These are phyloP conservation scores for Scarus forsteni DNA, from an alignment of 2,797 vertebrate species.

Conservation along the genomic window DNA sequence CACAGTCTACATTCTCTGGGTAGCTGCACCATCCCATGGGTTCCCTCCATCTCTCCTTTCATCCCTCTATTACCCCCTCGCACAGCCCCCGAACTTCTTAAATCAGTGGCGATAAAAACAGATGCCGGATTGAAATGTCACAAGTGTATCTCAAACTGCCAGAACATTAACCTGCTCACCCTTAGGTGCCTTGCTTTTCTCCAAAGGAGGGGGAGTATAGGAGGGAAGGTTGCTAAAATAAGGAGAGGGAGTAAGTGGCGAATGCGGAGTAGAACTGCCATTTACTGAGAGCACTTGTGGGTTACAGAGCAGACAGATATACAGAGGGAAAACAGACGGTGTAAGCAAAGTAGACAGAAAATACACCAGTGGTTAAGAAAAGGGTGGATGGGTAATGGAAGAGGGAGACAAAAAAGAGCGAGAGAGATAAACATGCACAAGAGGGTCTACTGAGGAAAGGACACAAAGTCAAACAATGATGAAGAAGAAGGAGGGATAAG, in stretches of 20 bases:
- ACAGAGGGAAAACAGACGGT: slow-evolving; percentile 37
- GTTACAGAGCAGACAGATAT: slow-evolving; percentile 65
- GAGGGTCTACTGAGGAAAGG: slow-evolving; percentile 40
- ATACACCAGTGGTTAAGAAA: slow-evolving; percentile 33
- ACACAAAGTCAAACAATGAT: slow-evolving; percentile 53
- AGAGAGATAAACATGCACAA: slow-evolving; percentile 25
- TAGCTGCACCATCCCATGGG: slow-evolving; percentile 44
- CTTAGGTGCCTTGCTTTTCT: slow-evolving; percentile 73
- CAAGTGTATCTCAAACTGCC: slow-evolving; percentile 87
- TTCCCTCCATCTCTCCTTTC: slow-evolving; percentile 38
- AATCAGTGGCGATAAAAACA: slow-evolving; percentile 86
- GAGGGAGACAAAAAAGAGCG: slow-evolving; percentile 37
- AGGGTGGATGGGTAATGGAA: slow-evolving; percentile 42
- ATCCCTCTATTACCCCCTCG: slow-evolving; percentile 51
- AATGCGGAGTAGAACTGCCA: slow-evolving; percentile 56
- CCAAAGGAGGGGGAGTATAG: slow-evolving; percentile 16
- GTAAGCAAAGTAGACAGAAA: slow-evolving; percentile 65
- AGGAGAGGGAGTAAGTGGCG: slow-evolving; percentile 1
- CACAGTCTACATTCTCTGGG: slow-evolving; percentile 47
- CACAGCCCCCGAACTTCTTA: slow-evolving; percentile 68
- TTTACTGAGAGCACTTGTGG: slow-evolving; percentile 80
- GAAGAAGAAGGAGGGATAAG: slow-evolving; percentile 12
- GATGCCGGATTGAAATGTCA: slow-evolving; percentile 88
- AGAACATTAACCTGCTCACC: slow-evolving; percentile 87
- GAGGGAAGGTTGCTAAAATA: neutral